A percentile compares a stretch with the other conserved stretches of the same genome.
Evolutionary conservation across 2,113 vertebrate genomes (phyloP).

Genomic region (Pampusana beccarii): DNA sequence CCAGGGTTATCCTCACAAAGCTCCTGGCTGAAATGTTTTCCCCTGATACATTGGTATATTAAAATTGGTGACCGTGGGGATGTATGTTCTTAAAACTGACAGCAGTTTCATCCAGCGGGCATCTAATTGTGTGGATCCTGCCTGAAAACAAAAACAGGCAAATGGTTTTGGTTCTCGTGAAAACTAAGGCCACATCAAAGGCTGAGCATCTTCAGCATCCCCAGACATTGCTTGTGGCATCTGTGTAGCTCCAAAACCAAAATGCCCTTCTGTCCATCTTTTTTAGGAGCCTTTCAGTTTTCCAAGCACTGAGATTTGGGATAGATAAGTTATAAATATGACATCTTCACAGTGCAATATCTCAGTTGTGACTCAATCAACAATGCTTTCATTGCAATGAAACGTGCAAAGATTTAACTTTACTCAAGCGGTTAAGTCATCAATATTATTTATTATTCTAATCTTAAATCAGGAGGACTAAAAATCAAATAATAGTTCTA

Average conservation of each 20-base stretch:
- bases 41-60: not conserved
- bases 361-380: not conserved
- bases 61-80: not conserved
- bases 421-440: not conserved
- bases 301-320: not conserved
- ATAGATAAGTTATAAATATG: not conserved
- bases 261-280: not conserved
- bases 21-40: not conserved
- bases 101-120: not conserved
- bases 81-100: fast-evolving
- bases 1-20: not conserved
- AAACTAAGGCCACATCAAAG: not conserved
- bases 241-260: not conserved
- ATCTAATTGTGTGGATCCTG: not conserved
- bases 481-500: not conserved
- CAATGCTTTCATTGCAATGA: not conserved
- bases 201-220: not conserved
- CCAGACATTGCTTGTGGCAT: not conserved
- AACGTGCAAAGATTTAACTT: not conserved
- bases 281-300: not conserved
- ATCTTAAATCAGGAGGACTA: not conserved
- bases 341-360: not conserved
- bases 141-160: not conserved
- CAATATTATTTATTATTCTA: not conserved
- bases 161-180: not conserved